phyloP scores from a whole-genome alignment of 2,113 vertebrate species.

The Machaerirhynchus nigripectus region DNA sequence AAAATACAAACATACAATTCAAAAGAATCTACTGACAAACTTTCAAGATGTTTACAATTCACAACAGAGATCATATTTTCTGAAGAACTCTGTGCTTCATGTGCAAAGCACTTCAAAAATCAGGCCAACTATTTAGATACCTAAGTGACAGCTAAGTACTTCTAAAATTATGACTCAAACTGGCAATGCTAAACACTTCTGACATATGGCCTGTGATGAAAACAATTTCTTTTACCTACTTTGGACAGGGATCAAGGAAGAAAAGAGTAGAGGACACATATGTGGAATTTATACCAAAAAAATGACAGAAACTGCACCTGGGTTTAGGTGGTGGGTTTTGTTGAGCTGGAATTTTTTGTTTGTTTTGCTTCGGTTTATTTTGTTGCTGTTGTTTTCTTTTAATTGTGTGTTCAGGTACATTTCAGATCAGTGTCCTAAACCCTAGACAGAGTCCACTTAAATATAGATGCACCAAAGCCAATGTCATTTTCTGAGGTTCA shows the following conservation, averaged over 20 bases:
- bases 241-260: not conserved
- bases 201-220: not conserved
- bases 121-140: not conserved
- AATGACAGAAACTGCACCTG: not conserved
- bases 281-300: not conserved
- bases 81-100: not conserved
- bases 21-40: not conserved
- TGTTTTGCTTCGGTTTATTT: not conserved
- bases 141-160: constrained; percentile 1
- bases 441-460: not conserved
- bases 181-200: not conserved
- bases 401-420: not conserved
- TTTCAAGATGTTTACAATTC: not conserved
- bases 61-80: not conserved
- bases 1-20: not conserved
- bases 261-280: not conserved
- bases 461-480: not conserved
- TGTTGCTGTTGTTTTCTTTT: not conserved
- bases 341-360: not conserved
- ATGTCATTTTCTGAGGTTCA: not conserved
- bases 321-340: not conserved
- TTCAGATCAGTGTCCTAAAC: not conserved
- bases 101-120: not conserved
- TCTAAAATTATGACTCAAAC: not conserved
- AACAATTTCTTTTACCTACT: not conserved